These are phyloP conservation scores for Condylura cristata DNA, from an alignment of 2,113 vertebrate species.

Conservation along the genomic window DNA sequence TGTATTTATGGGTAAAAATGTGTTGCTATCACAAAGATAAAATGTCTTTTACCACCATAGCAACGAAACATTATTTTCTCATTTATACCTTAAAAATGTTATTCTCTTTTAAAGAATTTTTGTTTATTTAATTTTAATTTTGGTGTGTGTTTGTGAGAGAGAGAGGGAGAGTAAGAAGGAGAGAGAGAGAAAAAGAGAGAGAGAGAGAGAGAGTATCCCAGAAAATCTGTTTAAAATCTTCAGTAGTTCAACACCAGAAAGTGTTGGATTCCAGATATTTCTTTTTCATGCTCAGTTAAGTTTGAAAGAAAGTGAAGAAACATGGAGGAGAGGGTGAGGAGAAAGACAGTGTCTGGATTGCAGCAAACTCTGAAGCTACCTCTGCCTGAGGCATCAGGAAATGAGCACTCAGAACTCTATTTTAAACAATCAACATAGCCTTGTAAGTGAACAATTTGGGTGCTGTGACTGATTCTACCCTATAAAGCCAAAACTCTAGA, in stretches of 20 bases:
- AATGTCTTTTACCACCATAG: background rate
- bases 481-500: background rate
- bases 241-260: background rate
- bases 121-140: too few relatives aligned
- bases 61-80: background rate
- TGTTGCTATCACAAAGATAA: background rate
- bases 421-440: background rate
- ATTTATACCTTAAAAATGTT: background rate
- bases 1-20: background rate
- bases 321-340: background rate
- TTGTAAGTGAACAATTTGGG: background rate
- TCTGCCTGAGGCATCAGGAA: background rate
- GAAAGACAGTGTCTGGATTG: background rate
- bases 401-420: background rate
- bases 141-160: too few relatives aligned
- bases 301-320: background rate
- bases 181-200: too few relatives aligned
- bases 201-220: too few relatives aligned
- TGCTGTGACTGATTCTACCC: background rate
- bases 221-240: background rate
- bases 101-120: background rate
- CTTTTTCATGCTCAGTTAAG: background rate
- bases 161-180: too few relatives aligned
- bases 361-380: background rate
- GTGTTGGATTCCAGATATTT: background rate